A percentile compares a stretch with the other conserved stretches of the same genome.
These are phyloP conservation scores for Antedon mediterranea DNA, from an alignment of 53 echinoderm and acorn worm genomes.

Conservation along the genomic window DNA sequence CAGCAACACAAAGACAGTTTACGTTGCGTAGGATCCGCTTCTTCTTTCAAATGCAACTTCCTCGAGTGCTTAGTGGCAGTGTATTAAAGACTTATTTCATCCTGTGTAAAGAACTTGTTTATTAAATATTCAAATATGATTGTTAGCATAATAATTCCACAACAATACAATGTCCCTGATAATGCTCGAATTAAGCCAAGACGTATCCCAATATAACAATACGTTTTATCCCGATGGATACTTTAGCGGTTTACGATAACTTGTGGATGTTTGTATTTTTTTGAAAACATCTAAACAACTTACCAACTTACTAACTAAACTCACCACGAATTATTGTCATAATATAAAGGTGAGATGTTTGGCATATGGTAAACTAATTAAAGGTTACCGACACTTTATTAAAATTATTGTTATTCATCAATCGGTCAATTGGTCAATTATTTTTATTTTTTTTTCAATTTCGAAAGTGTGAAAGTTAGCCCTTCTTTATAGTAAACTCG, in stretches of 20 bases:
- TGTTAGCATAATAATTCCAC: not conserved
- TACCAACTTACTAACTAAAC: too few species aligned
- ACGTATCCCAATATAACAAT: not conserved
- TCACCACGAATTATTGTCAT: too few species aligned
- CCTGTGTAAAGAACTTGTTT: not conserved
- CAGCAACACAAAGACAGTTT: not conserved
- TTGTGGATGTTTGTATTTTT: not conserved
- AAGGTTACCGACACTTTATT: too few species aligned
- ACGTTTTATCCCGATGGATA: not conserved
- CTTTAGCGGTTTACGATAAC: not conserved
- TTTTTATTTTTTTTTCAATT: too few species aligned
- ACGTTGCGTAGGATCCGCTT: not conserved
- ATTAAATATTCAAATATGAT: not conserved
- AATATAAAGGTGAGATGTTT: too few species aligned
- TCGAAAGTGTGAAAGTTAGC: too few species aligned
- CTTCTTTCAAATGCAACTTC: not conserved
- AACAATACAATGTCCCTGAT: conserved; percentile 1
- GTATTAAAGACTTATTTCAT: not conserved
- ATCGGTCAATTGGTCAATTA: too few species aligned
- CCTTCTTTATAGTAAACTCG: too few species aligned
- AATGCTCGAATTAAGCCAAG: not conserved
- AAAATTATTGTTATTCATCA: too few species aligned
- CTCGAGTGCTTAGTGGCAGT: not conserved
- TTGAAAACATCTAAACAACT: not conserved
- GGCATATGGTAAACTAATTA: too few species aligned